A percentile compares a stretch with the other conserved stretches of the same genome.
Evolutionary conservation across 2,888 invertebrate genomes (phyloP).

Genomic region (Pheosia gnoma): DNA sequence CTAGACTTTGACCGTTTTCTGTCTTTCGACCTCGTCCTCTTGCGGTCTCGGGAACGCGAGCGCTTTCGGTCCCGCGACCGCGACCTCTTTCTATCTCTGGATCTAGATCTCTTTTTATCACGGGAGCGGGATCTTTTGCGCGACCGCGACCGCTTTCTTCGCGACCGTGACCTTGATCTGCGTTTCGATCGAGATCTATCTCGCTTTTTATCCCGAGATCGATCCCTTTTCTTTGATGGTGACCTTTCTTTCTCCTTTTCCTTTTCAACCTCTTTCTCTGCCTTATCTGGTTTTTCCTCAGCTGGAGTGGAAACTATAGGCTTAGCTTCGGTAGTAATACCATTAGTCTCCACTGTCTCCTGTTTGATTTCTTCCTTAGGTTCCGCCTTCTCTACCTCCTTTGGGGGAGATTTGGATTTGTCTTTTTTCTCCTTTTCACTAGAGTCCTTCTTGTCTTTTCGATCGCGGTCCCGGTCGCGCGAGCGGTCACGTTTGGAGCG

Average conservation of each 20-base stretch:
- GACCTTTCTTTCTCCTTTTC: constrained; percentile 53
- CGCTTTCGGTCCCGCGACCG: constrained; percentile 84
- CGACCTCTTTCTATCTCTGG: constrained; percentile 83
- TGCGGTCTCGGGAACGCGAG: constrained; percentile 80
- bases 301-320: constrained; percentile 63
- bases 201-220: constrained; percentile 75
- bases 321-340: constrained; percentile 57
- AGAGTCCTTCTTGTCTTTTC: constrained; percentile 63
- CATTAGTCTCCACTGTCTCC: constrained; percentile 64
- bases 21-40: constrained; percentile 74
- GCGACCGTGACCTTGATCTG: constrained; percentile 83
- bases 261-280: constrained; percentile 37
- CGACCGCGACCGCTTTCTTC: constrained; percentile 78
- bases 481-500: constrained; percentile 77
- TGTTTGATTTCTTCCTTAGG: constrained; percentile 55
- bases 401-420: constrained; percentile 65
- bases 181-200: constrained; percentile 85
- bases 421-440: constrained; percentile 59
- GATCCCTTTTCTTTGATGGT: constrained; percentile 73
- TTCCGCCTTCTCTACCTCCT: constrained; percentile 60
- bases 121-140: constrained; percentile 67
- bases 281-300: constrained; percentile 62
- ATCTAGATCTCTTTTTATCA: constrained; percentile 74
- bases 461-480: constrained; percentile 57
- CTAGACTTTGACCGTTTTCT: constrained; percentile 77